Conservation (phyloP, 2,888 invertebrate genomes). For the Chromoteleia sp. region DNA sequence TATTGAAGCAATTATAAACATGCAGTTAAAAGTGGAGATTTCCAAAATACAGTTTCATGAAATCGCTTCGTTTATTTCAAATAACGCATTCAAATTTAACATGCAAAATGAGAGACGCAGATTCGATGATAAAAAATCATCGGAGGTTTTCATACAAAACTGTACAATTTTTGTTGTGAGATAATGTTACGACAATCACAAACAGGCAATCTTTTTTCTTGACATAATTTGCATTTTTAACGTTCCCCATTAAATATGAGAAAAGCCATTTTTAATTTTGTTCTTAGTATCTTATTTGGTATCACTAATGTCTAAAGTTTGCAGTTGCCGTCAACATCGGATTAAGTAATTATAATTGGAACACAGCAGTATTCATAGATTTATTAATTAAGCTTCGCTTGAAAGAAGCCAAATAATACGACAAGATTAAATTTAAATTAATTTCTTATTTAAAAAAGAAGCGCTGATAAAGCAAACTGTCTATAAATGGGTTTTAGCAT, state of each 20-base stretch:
- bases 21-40: conserved; percentile 1
- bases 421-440: conserved; percentile 44
- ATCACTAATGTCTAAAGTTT: conserved; percentile 36
- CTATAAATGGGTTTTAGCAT: neutral
- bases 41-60: neutral
- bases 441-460: conserved; percentile 22
- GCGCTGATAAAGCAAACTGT: neutral
- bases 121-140: conserved; percentile 30
- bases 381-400: conserved; percentile 40
- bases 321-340: conserved; percentile 27
- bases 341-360: conserved; percentile 49
- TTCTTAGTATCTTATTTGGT: conserved; percentile 31
- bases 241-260: conserved; percentile 10
- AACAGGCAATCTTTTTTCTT: conserved; percentile 13
- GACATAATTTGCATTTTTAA: conserved; percentile 27
- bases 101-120: neutral
- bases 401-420: conserved; percentile 29
- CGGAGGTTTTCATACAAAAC: conserved; percentile 21
- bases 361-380: conserved; percentile 33
- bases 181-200: conserved; percentile 4
- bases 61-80: conserved; percentile 8
- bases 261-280: conserved; percentile 43
- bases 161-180: conserved; percentile 14
- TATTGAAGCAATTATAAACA: conserved; percentile 2
- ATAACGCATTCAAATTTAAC: conserved; percentile 1